Evolutionary conservation across 1,140 invertebrate genomes (phyloP).

Genomic region (Drosophila hydei): DNA sequence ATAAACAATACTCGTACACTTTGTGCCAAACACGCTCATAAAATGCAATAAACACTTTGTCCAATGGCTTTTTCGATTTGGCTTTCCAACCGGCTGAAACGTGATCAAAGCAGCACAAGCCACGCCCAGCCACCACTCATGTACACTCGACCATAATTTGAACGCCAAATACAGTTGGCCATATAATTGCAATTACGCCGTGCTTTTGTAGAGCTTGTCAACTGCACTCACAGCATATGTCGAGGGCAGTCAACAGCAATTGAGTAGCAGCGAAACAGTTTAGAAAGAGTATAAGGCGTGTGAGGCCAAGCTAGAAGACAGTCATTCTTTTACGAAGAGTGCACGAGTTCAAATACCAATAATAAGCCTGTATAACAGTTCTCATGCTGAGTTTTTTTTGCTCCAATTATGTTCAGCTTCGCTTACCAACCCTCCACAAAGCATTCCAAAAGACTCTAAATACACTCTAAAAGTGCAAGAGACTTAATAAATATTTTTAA

Average conservation of each 20-base stretch:
- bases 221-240: slow-evolving; percentile 27
- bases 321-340: no score
- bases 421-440: no score
- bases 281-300: no score
- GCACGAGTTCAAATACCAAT: no score
- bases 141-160: slow-evolving; percentile 55
- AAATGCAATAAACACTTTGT: slow-evolving; percentile 67
- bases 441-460: no score
- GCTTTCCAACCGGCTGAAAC: no score
- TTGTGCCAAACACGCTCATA: slow-evolving; percentile 42
- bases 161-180: slow-evolving; percentile 60
- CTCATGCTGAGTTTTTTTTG: no score
- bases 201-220: slow-evolving; percentile 56
- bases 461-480: no score
- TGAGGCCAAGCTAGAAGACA: no score
- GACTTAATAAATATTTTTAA: no score
- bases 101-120: slow-evolving; percentile 21
- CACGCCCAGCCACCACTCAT: slow-evolving; percentile 12
- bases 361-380: no score
- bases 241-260: neutral
- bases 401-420: no score
- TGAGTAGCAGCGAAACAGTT: neutral
- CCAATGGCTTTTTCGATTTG: slow-evolving; percentile 15
- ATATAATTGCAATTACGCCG: slow-evolving; percentile 62
- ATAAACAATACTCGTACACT: slow-evolving; percentile 31